phyloP scores from a whole-genome alignment of 2,797 vertebrate genomes.

The Megaceryle alcyon region DNA sequence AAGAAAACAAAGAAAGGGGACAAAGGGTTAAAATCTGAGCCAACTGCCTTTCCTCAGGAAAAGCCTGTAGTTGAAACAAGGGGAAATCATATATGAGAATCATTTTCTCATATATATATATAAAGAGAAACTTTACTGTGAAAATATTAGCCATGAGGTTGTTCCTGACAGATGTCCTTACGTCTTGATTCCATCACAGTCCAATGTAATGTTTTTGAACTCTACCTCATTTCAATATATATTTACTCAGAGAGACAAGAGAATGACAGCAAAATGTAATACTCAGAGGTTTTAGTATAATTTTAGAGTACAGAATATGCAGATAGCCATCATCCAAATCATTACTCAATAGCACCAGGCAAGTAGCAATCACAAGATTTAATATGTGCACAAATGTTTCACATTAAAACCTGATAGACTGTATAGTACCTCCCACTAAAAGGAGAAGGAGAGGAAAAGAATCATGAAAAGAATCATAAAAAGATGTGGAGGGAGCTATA shows the following conservation, averaged over 20 bases:
- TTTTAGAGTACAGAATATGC: slow-evolving; percentile 3
- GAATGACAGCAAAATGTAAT: neutral
- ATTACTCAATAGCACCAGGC: neutral
- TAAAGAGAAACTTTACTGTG: slow-evolving; percentile 56
- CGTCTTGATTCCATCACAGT: slow-evolving; percentile 40
- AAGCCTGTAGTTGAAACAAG: slow-evolving; percentile 64
- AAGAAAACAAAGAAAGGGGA: slow-evolving; percentile 57
- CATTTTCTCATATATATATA: slow-evolving; percentile 55
- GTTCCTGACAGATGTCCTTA: slow-evolving; percentile 34
- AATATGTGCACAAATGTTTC: slow-evolving; percentile 22
- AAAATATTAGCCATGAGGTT: slow-evolving; percentile 44
- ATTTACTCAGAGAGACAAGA: neutral
- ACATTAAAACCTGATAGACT: slow-evolving; percentile 16
- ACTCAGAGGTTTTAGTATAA: neutral
- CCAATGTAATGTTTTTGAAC: slow-evolving; percentile 15
- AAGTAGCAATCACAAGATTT: slow-evolving; percentile 33
- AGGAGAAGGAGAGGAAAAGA: neutral
- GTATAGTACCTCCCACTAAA: neutral
- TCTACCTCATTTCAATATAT: slow-evolving; percentile 32
- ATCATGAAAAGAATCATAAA: neutral
- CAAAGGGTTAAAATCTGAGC: slow-evolving; percentile 65
- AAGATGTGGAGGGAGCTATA: neutral
- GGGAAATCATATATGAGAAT: slow-evolving; percentile 57
- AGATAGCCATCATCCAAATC: slow-evolving; percentile 27
- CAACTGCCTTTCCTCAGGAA: slow-evolving; percentile 73